Evolutionary conservation across 1,140 invertebrate species (phyloP), one percentile per base, ranked within the genome.

Genomic region (Brachystomella parvula): DNA sequence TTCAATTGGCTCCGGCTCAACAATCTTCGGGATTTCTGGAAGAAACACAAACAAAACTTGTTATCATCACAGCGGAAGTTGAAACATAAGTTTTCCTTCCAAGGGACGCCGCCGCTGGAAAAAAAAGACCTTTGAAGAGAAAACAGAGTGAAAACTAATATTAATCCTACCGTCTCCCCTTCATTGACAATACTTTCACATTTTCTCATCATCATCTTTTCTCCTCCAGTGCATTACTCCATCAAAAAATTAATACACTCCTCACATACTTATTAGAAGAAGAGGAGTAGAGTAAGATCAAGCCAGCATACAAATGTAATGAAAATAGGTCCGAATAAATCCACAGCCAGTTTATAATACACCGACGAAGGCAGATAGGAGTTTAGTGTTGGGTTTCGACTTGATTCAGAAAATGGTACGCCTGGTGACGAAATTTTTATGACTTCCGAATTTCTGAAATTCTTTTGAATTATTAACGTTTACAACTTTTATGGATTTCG

Each of bases 21-120:
- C 66, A 1, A 72, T 72, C 65, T 75, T 75, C 0, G 74, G 72
- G 59, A 75, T 75, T 69, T 75, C 74, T 75, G 67, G 26, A 68
- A 63, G 29, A 62, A 33, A 47, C 35, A 70, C 9, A 44, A 39
- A 58, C 15, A 60, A 39, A 39, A 39, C 35, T 39, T 39, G 35
- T 39, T 39, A 39, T 39, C 6, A 39, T 39, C 35, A 9, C 35
- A n/a, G n/a, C n/a, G n/a, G n/a, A n/a, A n/a, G n/a, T n/a, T n/a
- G n/a, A 39, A 9, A 39, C 6, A 19, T 9, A 39, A 39, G 35
- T 39, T 39, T 39, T 24, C 49, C 24, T 53, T 53, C 21, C 21
- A 6, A 17, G 12, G 49, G 21, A 53, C 6, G 9, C 6, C 6
- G 24, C 21, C 49, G 24, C 6, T 24, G 15, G 24, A 53, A 24